Conservation (phyloP, 2,113 vertebrate genomes). For the Geococcyx californianus region DNA sequence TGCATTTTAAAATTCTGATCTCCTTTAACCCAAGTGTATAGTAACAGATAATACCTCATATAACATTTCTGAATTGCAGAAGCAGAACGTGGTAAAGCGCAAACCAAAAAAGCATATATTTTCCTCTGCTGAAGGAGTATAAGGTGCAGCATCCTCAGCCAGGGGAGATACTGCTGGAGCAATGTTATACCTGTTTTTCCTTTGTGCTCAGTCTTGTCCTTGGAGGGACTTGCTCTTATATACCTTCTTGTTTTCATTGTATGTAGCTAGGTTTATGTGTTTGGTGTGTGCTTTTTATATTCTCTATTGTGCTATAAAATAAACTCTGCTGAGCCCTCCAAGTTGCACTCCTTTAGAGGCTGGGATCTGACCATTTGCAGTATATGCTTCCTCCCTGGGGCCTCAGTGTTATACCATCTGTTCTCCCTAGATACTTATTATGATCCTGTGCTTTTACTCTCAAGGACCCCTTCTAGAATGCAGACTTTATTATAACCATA, state of each 20-base stretch:
- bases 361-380: background rate
- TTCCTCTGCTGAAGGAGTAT: background rate
- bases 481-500: background rate
- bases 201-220: background rate
- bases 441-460: background rate
- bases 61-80: background rate
- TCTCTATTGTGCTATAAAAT: background rate
- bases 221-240: background rate
- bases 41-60: background rate
- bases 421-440: background rate
- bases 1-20: background rate
- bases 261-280: background rate
- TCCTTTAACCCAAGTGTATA: background rate
- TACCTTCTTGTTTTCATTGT: background rate
- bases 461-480: background rate
- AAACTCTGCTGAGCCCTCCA: background rate
- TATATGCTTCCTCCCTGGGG: background rate
- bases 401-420: background rate
- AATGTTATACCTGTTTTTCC: background rate
- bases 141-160: background rate
- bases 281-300: background rate
- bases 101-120: background rate
- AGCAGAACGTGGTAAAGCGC: background rate
- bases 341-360: background rate
- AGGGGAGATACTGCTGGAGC: background rate